These are phyloP conservation scores for Nycticorax nycticorax DNA, from an alignment of 2,113 vertebrate species.

Conservation along the genomic window DNA sequence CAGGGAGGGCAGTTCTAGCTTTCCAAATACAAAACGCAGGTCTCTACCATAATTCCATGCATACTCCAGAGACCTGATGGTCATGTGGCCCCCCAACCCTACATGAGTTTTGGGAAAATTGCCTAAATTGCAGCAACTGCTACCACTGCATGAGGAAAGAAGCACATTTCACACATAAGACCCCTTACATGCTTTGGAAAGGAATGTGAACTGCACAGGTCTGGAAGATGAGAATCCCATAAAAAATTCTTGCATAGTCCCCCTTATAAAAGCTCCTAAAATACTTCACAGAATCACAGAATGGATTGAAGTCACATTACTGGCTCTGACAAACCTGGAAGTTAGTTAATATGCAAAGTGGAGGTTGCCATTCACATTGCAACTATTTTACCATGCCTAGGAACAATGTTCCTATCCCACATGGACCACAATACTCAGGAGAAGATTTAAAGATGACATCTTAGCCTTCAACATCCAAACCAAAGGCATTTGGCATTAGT, in stretches of 20 bases:
- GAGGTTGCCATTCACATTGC: not conserved
- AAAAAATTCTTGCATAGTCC: not conserved
- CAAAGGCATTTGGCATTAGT: not conserved
- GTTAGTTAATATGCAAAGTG: not conserved
- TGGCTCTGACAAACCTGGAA: not conserved
- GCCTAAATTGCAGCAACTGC: not conserved
- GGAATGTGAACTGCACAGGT: not conserved
- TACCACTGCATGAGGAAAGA: not conserved
- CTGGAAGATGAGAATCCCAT: not conserved
- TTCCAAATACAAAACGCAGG: not conserved
- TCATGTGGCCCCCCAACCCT: not conserved
- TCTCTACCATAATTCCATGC: not conserved
- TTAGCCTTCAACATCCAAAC: not conserved
- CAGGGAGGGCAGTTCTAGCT: not conserved
- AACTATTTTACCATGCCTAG: not conserved
- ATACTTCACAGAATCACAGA: too few relatives aligned
- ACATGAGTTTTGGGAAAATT: not conserved
- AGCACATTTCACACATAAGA: not conserved
- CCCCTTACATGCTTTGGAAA: not conserved
- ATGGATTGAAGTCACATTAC: not conserved
- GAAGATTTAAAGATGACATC: not conserved
- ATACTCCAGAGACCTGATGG: not conserved
- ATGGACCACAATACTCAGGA: not conserved
- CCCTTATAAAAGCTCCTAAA: constrained; percentile 49
- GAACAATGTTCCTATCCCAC: not conserved